Percentiles rank a stretch among this genome's conserved stretches.
Evolutionary conservation across 2,113 vertebrate genomes (phyloP).

Genomic region (Corythoichthys haematopterus): DNA sequence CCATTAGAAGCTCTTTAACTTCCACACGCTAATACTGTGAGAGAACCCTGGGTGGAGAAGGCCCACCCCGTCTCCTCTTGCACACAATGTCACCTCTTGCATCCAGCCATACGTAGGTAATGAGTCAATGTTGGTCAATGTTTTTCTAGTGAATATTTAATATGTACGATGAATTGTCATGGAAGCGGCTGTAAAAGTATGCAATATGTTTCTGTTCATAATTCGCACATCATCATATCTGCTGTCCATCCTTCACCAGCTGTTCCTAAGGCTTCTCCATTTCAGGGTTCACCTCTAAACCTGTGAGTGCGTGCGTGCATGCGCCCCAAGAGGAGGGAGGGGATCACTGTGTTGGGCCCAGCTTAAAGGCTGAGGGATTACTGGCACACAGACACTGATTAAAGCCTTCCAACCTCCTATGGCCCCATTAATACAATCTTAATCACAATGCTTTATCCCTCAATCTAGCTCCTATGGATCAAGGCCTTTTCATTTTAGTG

Average conservation of each 20-base stretch:
- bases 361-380: conserved; percentile 76
- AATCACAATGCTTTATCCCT: conserved; percentile 79
- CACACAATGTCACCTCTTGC: conserved; percentile 63
- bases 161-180: not conserved
- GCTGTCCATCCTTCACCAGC: conserved; percentile 54
- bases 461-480: conserved; percentile 68
- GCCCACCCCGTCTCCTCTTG: conserved; percentile 45
- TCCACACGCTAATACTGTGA: conserved; percentile 64
- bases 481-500: conserved; percentile 74
- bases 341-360: conserved; percentile 61
- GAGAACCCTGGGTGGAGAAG: conserved; percentile 58
- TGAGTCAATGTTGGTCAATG: conserved; percentile 26
- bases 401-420: conserved; percentile 76
- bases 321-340: conserved; percentile 40
- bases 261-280: conserved; percentile 53
- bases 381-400: conserved; percentile 74
- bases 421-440: conserved; percentile 80
- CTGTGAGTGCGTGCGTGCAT: conserved; percentile 26
- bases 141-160: too few relatives aligned
- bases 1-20: conserved; percentile 82
- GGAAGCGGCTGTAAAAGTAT: not conserved
- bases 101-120: conserved; percentile 49
- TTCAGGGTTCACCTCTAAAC: conserved; percentile 55
- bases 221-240: conserved; percentile 33
- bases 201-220: conserved; percentile 2